These are phyloP conservation scores for Zophobas morio DNA, from an alignment of 1,140 invertebrate genomes.

Conservation along the genomic window DNA sequence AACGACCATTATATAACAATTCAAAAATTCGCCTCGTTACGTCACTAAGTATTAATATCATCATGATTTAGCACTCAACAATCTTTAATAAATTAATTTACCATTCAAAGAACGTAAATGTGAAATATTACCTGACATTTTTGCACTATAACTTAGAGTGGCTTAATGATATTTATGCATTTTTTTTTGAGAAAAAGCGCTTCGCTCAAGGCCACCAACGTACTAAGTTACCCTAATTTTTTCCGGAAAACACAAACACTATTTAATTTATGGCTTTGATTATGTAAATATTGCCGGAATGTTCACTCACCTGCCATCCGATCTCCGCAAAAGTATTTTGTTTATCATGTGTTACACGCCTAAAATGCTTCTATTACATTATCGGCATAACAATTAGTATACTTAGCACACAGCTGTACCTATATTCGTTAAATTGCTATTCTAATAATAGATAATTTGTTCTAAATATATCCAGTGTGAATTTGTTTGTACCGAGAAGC, in stretches of 20 bases:
- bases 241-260: too few species aligned
- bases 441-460: conserved; percentile 19
- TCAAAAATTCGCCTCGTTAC: conserved; percentile 7
- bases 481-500: conserved; percentile 3
- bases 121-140: conserved; percentile 1
- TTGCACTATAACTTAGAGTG: background rate
- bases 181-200: too few species aligned
- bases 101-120: background rate
- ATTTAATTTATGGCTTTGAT: background rate
- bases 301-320: background rate
- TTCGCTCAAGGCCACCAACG: too few species aligned
- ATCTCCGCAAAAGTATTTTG: background rate
- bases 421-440: conserved; percentile 1
- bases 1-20: conserved; percentile 11
- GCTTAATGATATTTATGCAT: too few species aligned
- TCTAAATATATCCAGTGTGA: conserved; percentile 4
- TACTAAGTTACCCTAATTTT: too few species aligned
- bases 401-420: background rate
- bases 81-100: background rate
- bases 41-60: conserved; percentile 14
- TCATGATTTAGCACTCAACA: conserved; percentile 7
- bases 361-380: background rate
- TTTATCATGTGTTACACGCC: background rate
- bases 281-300: background rate
- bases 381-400: background rate